phyloP scores from a whole-genome alignment of 2,888 invertebrate genomes.

The Apamea crenata region DNA sequence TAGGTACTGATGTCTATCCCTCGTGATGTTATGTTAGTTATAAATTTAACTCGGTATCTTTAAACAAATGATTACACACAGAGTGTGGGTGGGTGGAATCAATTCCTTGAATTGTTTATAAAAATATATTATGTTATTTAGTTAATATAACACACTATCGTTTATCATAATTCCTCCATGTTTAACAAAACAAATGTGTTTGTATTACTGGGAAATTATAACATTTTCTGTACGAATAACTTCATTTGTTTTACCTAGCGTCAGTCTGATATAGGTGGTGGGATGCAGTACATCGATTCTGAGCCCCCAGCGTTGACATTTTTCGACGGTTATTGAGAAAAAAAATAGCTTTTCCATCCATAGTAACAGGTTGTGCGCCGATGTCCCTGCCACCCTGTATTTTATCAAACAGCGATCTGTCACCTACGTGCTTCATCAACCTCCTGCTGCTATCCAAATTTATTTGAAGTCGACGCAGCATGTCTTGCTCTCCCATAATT shows the following conservation, averaged over 20 bases:
- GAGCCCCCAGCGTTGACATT: too few species aligned
- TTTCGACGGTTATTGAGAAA: too few species aligned
- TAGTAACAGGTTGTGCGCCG: not conserved
- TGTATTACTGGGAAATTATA: not conserved
- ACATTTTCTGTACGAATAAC: slow-evolving; percentile 12
- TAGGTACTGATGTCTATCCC: too few species aligned
- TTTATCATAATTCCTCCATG: slow-evolving; percentile 6
- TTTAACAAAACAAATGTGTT: slow-evolving; percentile 31
- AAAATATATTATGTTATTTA: slow-evolving; percentile 8
- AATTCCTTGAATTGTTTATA: slow-evolving; percentile 2
- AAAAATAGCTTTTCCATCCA: not conserved
- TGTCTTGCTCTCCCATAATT: not conserved
- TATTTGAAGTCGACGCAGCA: not conserved
- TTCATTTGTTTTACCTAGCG: not conserved
- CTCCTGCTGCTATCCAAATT: not conserved
- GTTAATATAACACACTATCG: not conserved
- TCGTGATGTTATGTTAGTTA: not conserved
- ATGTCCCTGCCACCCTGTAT: not conserved
- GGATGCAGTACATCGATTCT: not conserved
- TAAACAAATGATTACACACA: not conserved
- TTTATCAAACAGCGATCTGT: not conserved
- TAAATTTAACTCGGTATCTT: not conserved
- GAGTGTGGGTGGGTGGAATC: not conserved
- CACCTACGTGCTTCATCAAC: not conserved
- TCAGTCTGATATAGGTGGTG: not conserved